Conservation (phyloP, 2,113 vertebrate species). For the Empidonax traillii region DNA sequence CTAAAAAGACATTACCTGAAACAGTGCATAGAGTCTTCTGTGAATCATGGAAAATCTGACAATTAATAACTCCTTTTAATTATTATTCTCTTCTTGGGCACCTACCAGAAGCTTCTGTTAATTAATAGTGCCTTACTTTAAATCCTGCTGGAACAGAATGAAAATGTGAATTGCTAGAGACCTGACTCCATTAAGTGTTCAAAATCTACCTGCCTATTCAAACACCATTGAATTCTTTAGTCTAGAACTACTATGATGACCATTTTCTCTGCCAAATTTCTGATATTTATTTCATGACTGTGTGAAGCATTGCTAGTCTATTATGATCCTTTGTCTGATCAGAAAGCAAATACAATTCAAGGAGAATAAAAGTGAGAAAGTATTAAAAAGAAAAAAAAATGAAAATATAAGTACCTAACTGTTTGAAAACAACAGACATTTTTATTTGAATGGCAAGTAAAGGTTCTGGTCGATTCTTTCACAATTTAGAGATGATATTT, state of each 20-base stretch:
- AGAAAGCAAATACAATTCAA: conserved; percentile 23
- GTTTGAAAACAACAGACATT: conserved; percentile 27
- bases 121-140: neutral
- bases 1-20: neutral
- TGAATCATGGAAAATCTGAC: neutral
- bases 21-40: neutral
- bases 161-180: neutral
- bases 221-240: neutral
- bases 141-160: neutral
- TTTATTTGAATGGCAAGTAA: neutral
- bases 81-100: neutral
- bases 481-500: neutral
- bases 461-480: neutral
- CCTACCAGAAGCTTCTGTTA: neutral
- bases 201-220: neutral
- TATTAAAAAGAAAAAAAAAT: neutral
- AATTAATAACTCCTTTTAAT: neutral
- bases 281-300: neutral
- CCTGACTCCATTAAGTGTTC: neutral
- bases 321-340: neutral
- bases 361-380: neutral
- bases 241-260: neutral
- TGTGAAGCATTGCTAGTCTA: neutral
- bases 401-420: neutral
- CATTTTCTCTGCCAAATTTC: neutral